Conservation (phyloP, 2,113 vertebrate species). For the Solenodon paradoxus region DNA sequence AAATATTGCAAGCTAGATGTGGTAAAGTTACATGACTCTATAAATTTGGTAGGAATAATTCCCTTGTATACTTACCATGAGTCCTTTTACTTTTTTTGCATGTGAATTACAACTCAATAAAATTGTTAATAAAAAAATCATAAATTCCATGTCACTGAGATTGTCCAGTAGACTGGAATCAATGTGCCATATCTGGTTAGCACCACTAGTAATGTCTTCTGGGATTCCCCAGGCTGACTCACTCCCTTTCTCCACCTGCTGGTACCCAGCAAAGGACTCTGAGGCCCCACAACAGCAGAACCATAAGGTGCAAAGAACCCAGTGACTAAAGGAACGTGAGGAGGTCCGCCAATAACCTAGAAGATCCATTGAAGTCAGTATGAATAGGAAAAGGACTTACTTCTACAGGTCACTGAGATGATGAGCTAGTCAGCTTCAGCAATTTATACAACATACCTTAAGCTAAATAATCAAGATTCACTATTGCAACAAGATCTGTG, state of each 20-base stretch:
- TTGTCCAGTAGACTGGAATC: not conserved
- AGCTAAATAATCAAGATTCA: not conserved
- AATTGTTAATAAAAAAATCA: not conserved
- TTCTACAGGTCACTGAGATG: not conserved
- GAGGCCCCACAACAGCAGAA: accelerated
- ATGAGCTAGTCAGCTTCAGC: not conserved
- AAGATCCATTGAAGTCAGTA: not conserved
- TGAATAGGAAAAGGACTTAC: not conserved
- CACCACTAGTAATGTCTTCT: not conserved
- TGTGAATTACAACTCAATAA: not conserved
- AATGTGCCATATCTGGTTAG: not conserved
- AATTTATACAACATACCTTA: not conserved
- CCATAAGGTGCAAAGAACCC: not conserved
- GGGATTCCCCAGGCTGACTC: not conserved
- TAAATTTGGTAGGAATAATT: not conserved
- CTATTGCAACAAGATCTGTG: not conserved
- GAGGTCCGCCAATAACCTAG: not conserved
- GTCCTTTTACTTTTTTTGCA: not conserved
- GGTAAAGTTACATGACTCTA: not conserved
- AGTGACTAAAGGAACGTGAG: not conserved
- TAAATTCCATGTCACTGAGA: not conserved
- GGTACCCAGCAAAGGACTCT: not conserved
- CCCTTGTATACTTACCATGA: not conserved
- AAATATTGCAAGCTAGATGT: not conserved
- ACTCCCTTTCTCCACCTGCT: not conserved